Conservation (phyloP, 2,888 invertebrate species). For the Sacculina carcini region DNA sequence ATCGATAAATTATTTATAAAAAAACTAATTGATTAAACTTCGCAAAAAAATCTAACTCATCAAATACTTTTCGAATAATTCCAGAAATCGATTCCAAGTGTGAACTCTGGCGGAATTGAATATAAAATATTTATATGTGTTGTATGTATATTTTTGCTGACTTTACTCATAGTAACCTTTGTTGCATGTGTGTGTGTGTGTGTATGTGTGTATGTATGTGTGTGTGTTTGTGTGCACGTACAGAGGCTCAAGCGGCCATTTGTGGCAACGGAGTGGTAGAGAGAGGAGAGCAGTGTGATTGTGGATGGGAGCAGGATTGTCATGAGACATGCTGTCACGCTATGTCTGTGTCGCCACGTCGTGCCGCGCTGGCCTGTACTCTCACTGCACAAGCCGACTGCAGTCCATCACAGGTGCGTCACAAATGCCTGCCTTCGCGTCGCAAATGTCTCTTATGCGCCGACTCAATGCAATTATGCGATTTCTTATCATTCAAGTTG, state of each 20-base stretch:
- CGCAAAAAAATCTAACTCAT: too few species aligned
- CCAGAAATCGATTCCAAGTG: too few species aligned
- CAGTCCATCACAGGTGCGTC: slow-evolving; percentile 47
- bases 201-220: not conserved
- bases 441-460: not conserved
- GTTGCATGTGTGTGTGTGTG: not conserved
- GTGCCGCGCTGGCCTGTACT: slow-evolving; percentile 56
- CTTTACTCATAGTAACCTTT: not conserved
- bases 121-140: too few species aligned
- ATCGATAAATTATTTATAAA: too few species aligned
- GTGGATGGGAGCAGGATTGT: slow-evolving; percentile 94
- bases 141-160: too few species aligned
- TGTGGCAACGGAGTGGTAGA: slow-evolving; percentile 97
- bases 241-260: slow-evolving; percentile 33
- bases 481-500: too few species aligned
- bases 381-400: slow-evolving; percentile 45
- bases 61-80: too few species aligned
- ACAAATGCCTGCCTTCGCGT: not conserved
- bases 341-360: slow-evolving; percentile 48
- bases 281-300: slow-evolving; percentile 90
- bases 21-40: too few species aligned
- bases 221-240: not conserved
- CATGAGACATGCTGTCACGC: slow-evolving; percentile 78
- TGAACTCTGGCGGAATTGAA: too few species aligned
- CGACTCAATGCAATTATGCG: too few species aligned